These are phyloP conservation scores for Pristionchus fissidentatus DNA, from an alignment of 2,888 invertebrate species.

Conservation along the genomic window DNA sequence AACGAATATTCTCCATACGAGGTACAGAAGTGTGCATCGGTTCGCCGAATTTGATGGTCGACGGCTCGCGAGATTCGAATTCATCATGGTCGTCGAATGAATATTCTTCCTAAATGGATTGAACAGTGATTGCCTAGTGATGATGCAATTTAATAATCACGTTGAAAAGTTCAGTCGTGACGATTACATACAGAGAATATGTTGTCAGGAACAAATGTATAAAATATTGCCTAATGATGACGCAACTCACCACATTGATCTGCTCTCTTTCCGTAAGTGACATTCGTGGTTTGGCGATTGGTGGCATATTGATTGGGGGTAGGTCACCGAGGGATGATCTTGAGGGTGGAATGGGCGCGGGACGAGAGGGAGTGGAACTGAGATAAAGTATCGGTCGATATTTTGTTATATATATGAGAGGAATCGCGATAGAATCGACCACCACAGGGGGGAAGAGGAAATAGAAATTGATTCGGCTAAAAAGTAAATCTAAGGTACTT, in stretches of 20 bases:
- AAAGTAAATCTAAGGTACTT: too few species aligned
- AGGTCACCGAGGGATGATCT: conserved; percentile 1
- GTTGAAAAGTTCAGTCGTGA: too few species aligned
- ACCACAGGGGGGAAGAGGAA: too few species aligned
- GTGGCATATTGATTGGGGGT: conserved; percentile 11
- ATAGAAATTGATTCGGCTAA: too few species aligned
- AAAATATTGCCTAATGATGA: too few species aligned
- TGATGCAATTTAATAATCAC: background rate
- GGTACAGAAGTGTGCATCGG: conserved; percentile 71
- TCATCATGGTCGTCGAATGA: background rate
- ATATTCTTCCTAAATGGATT: background rate
- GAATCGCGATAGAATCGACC: too few species aligned
- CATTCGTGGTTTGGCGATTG: conserved; percentile 39
- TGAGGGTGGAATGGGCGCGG: background rate
- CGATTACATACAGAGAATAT: too few species aligned
- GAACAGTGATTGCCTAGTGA: background rate
- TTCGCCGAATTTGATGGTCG: conserved; percentile 65
- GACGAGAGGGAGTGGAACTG: background rate
- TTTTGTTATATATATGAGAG: too few species aligned
- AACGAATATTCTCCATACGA: conserved; percentile 60
- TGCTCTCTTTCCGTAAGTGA: background rate
- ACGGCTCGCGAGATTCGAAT: background rate
- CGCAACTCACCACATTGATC: background rate
- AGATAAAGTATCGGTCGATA: too few species aligned
- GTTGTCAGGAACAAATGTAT: too few species aligned